Conservation (phyloP, 1,140 invertebrate genomes). For the Eupeodes corollae region DNA sequence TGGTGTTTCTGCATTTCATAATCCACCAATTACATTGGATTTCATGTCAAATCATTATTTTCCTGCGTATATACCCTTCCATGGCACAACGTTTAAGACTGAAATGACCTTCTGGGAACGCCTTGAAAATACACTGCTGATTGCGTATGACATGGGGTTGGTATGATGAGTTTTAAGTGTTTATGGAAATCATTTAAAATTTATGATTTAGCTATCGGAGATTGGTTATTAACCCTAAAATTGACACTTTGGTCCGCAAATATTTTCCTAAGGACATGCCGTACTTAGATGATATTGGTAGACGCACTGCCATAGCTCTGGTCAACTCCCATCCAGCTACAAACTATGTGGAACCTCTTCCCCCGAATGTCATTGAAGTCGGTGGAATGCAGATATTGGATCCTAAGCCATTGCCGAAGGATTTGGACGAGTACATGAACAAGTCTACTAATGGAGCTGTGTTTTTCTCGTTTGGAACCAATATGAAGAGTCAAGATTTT, state of each 20-base stretch:
- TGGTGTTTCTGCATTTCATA: slow-evolving; percentile 18
- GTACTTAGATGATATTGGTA: not conserved
- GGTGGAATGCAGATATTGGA: slow-evolving; percentile 40
- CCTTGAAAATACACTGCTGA: slow-evolving; percentile 18
- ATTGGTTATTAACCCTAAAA: not conserved
- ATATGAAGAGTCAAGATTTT: slow-evolving; percentile 7
- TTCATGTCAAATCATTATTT: slow-evolving; percentile 14
- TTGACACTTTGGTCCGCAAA: not conserved
- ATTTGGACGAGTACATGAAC: slow-evolving; percentile 17
- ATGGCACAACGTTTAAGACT: slow-evolving; percentile 7
- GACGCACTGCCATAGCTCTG: slow-evolving; percentile 26
- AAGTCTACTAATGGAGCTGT: slow-evolving; percentile 23
- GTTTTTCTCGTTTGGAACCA: slow-evolving; percentile 23
- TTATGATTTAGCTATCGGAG: not conserved
- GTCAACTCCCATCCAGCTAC: slow-evolving; percentile 38
- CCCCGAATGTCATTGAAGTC: slow-evolving; percentile 44
- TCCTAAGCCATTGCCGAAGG: slow-evolving; percentile 20
- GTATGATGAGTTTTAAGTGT: slow-evolving; percentile 14
- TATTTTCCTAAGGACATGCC: not conserved
- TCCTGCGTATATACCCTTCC: slow-evolving; percentile 15
- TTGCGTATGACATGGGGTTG: slow-evolving; percentile 11
- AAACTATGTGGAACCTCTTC: slow-evolving; percentile 34
- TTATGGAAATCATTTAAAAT: not conserved
- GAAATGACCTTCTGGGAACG: slow-evolving; percentile 23
- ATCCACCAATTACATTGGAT: slow-evolving; percentile 9